These are phyloP conservation scores for Conus betulinus DNA, from an alignment of 1,140 invertebrate genomes.

Conservation along the genomic window DNA sequence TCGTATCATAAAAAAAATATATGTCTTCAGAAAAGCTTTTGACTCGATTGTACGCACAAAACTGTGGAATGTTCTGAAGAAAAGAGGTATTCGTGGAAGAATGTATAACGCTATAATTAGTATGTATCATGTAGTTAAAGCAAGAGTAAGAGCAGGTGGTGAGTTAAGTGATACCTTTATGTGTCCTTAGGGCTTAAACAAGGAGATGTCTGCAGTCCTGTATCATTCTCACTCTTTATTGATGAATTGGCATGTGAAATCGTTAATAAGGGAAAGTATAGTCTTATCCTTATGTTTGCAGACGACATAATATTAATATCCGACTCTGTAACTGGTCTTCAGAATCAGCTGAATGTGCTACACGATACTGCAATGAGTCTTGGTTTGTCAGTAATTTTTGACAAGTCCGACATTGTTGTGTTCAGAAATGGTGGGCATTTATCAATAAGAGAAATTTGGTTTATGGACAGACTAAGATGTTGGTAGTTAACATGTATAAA, in stretches of 20 bases:
- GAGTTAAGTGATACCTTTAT: background rate
- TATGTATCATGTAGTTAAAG: constrained; percentile 3
- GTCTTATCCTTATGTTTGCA: too few relatives aligned
- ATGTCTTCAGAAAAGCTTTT: background rate
- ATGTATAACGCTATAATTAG: background rate
- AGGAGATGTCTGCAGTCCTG: background rate
- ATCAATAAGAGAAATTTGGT: too few relatives aligned
- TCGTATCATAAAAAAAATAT: background rate
- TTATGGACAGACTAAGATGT: too few relatives aligned
- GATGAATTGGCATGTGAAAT: background rate
- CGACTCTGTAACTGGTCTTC: too few relatives aligned
- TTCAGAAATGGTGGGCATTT: too few relatives aligned
- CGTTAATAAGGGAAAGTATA: background rate
- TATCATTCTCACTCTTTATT: constrained; percentile 8
- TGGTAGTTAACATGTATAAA: too few relatives aligned
- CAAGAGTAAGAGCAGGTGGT: constrained; percentile 9
- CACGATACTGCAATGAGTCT: too few relatives aligned
- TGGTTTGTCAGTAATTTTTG: too few relatives aligned
- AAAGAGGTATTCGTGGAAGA: background rate
- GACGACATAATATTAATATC: too few relatives aligned
- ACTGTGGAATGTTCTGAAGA: constrained; percentile 8
- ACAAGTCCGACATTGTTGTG: too few relatives aligned
- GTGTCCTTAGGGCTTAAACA: background rate
- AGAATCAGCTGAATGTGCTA: too few relatives aligned
- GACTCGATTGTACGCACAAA: constrained; percentile 4